Evolutionary conservation across 2,113 vertebrate species (phyloP).

Genomic region (Bufo gargarizans): DNA sequence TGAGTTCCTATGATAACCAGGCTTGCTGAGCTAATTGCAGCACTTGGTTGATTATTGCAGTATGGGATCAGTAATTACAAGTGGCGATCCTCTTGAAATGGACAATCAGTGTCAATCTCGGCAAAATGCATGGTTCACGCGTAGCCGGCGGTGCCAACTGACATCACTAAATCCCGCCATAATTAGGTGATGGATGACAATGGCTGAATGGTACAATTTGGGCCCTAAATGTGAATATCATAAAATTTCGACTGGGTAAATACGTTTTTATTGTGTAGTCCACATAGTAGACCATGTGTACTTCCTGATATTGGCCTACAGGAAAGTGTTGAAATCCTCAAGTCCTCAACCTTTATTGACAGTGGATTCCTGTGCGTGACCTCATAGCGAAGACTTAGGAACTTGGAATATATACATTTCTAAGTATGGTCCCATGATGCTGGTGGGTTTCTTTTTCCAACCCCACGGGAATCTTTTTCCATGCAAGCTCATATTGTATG

Average conservation of each 20-base stretch:
- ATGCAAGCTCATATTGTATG: too few relatives aligned
- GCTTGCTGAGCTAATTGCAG: neutral
- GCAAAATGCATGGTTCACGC: neutral
- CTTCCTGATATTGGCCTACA: too few relatives aligned
- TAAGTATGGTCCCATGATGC: too few relatives aligned
- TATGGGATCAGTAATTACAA: neutral
- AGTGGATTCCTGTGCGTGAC: too few relatives aligned
- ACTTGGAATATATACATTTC: too few relatives aligned
- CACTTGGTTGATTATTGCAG: neutral
- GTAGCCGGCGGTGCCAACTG: neutral
- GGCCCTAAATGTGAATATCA: neutral
- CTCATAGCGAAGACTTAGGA: too few relatives aligned
- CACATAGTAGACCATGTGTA: too few relatives aligned
- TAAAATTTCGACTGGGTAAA: neutral
- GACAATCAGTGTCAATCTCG: neutral
- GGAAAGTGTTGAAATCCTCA: too few relatives aligned
- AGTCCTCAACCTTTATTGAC: too few relatives aligned
- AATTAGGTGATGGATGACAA: neutral
- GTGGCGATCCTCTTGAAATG: neutral
- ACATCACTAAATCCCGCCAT: neutral
- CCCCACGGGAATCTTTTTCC: too few relatives aligned
- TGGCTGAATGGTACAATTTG: neutral
- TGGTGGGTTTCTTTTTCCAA: too few relatives aligned
- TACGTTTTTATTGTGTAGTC: too few relatives aligned
- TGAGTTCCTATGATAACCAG: neutral